A percentile compares a stretch with the other conserved stretches of the same genome.
phyloP scores from a whole-genome alignment of 2,888 invertebrate species.

The Dioctria linearis region DNA sequence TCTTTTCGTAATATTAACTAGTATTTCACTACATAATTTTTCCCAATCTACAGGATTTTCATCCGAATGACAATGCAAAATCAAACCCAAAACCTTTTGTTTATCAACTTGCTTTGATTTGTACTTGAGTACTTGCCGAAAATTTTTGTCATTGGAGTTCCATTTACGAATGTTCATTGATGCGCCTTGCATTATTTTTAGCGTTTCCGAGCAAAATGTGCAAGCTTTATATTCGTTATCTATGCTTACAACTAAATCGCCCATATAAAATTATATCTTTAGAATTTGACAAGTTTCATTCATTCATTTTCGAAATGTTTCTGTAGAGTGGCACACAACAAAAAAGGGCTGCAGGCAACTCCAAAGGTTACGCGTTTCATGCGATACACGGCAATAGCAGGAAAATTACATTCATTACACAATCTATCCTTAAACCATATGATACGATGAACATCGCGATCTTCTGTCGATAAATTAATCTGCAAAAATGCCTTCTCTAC shows the following conservation, averaged over 20 bases:
- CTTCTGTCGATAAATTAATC: constrained; percentile 53
- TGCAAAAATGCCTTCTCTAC: constrained; percentile 59
- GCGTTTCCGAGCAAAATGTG: too few relatives aligned
- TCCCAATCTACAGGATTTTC: too few relatives aligned
- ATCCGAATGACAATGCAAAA: too few relatives aligned
- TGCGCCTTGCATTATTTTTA: too few relatives aligned
- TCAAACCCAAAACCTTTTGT: too few relatives aligned
- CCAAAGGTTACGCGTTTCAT: constrained; percentile 58
- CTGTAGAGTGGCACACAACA: constrained; percentile 57
- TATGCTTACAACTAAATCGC: constrained; percentile 56
- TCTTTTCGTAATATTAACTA: too few relatives aligned
- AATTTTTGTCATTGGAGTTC: too few relatives aligned
- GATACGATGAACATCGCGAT: constrained; percentile 57
- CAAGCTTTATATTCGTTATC: constrained; percentile 32
- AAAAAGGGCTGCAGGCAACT: constrained; percentile 58
- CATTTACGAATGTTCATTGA: too few relatives aligned
- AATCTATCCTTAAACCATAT: constrained; percentile 56
- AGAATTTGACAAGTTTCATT: constrained; percentile 52
- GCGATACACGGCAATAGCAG: not conserved
- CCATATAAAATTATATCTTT: constrained; percentile 28
- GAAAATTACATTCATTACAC: not conserved
- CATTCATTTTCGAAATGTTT: constrained; percentile 54
- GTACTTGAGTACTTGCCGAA: too few relatives aligned
- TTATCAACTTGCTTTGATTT: too few relatives aligned
- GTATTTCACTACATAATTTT: too few relatives aligned